Conservation (phyloP, 2,113 vertebrate genomes). For the Lota lota region DNA sequence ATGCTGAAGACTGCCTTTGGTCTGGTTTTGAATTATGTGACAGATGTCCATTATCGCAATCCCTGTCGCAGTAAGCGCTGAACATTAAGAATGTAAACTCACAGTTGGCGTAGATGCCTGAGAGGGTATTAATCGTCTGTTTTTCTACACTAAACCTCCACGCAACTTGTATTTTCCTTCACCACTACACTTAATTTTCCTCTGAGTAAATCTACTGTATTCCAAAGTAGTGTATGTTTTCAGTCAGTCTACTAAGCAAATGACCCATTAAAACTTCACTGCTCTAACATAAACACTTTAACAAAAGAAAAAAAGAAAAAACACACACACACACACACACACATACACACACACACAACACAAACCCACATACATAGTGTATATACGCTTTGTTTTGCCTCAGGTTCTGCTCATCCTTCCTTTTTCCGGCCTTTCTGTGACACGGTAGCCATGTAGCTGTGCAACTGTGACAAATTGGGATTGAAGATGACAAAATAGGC, state of each 20-base stretch:
- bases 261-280: slow-evolving; percentile 51
- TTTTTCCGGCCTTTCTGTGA: slow-evolving; percentile 35
- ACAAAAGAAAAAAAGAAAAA: slow-evolving; percentile 3
- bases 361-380: slow-evolving; percentile 23
- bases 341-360: slow-evolving; percentile 30
- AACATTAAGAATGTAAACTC: no score
- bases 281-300: slow-evolving; percentile 31
- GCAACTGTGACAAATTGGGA: slow-evolving; percentile 72
- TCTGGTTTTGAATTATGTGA: no score
- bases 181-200: no score
- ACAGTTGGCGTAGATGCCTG: no score
- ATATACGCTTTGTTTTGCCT: slow-evolving; percentile 31
- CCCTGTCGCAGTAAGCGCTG: no score
- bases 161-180: no score
- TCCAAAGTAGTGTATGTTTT: slow-evolving; percentile 18
- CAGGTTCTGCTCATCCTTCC: slow-evolving; percentile 7
- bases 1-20: no score
- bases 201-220: not conserved
- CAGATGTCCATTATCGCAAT: no score
- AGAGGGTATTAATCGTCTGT: no score
- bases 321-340: slow-evolving; percentile 36
- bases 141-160: no score
- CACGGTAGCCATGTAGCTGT: slow-evolving; percentile 49
- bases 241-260: slow-evolving; percentile 24
- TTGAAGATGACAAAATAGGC: slow-evolving; percentile 67